Evolutionary conservation across 2,888 invertebrate species (phyloP).

Genomic region (Papilio gigon): DNA sequence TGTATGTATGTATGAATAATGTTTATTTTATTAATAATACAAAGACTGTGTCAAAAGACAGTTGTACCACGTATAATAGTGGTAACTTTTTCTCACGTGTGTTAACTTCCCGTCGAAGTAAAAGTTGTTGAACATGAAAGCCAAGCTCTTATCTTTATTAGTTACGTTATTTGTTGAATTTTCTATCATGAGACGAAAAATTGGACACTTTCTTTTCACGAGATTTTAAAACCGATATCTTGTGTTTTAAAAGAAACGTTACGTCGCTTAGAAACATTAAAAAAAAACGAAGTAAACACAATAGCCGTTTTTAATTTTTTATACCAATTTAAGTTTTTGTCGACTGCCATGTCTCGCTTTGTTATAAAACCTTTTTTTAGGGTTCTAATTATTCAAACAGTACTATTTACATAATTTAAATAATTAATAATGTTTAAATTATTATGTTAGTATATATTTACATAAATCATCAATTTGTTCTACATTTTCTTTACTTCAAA

Average conservation of each 20-base stretch:
- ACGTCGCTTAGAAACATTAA: too few species aligned
- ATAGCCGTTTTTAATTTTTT: too few species aligned
- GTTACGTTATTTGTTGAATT: background rate
- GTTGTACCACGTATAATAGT: background rate
- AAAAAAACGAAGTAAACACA: too few species aligned
- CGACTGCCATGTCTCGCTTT: background rate
- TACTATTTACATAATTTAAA: background rate
- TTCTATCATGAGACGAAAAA: background rate
- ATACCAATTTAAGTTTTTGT: too few species aligned
- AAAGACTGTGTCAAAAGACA: background rate
- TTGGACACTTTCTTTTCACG: background rate
- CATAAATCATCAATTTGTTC: background rate
- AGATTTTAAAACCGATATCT: background rate
- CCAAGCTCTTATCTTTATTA: background rate
- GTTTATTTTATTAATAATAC: background rate
- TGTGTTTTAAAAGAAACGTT: background rate
- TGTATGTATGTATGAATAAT: too few species aligned
- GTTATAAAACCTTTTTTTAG: background rate
- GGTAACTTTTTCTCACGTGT: conserved; percentile 3
- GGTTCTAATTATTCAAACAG: too few species aligned
- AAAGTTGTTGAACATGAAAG: conserved; percentile 8
- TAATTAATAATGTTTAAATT: background rate
- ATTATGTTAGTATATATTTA: too few species aligned
- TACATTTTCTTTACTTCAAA: too few species aligned
- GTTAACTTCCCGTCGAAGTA: background rate